Conservation (phyloP, 2,113 vertebrate genomes). For the Pelusios castaneus region DNA sequence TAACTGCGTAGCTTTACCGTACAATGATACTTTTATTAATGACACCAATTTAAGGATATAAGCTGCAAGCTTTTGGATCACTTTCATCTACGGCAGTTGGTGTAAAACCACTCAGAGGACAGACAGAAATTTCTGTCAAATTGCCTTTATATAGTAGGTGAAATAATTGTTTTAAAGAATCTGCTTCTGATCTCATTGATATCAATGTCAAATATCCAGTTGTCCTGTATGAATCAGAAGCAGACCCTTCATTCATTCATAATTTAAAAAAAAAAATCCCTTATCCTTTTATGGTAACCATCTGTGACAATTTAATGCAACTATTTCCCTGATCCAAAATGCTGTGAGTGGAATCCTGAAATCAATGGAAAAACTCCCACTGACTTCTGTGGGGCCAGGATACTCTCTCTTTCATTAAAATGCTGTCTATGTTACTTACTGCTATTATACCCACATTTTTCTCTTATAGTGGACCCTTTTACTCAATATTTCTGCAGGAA, state of each 20-base stretch:
- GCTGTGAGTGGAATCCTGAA: background rate
- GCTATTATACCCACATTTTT: background rate
- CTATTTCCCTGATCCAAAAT: slow-evolving; percentile 11
- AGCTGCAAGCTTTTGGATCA: background rate
- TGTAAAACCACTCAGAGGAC: background rate
- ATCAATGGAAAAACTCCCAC: background rate
- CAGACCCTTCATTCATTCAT: background rate
- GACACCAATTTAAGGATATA: background rate
- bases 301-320: slow-evolving; percentile 28
- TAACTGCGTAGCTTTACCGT: background rate
- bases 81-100: background rate
- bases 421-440: accelerated
- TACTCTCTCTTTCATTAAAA: background rate
- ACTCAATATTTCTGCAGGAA: background rate
- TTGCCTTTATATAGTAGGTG: background rate
- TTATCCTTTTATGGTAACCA: background rate
- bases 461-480: background rate
- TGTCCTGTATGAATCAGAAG: background rate
- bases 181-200: slow-evolving; percentile 27
- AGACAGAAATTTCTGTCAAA: background rate
- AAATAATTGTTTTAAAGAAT: slow-evolving; percentile 44
- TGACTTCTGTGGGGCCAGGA: background rate
- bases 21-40: slow-evolving; percentile 18
- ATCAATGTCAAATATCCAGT: slow-evolving; percentile 11
- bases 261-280: too few species aligned